These are phyloP conservation scores for Heteractis magnifica DNA, from an alignment of 92 coral and sea anemone genomes.

Conservation along the genomic window DNA sequence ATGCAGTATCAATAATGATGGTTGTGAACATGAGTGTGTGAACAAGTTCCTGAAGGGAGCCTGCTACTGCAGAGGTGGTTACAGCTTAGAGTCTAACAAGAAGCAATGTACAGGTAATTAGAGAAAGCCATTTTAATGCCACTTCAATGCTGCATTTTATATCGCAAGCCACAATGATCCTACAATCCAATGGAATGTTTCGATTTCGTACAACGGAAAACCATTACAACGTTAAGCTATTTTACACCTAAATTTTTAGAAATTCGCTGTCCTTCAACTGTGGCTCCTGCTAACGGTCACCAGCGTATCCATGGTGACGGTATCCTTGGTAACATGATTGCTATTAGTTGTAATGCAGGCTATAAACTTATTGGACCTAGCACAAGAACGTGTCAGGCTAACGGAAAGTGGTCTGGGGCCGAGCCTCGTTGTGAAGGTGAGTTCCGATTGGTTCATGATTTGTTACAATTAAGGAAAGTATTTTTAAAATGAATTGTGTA, in stretches of 20 bases:
- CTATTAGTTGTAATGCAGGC: conserved; percentile 69
- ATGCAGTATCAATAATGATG: conserved; percentile 69
- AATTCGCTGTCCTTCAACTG: conserved; percentile 63
- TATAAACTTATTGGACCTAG: conserved; percentile 61
- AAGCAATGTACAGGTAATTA: conserved; percentile 68
- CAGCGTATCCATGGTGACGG: conserved; percentile 67
- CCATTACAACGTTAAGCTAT: too few species aligned
- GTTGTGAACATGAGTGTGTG: conserved; percentile 76
- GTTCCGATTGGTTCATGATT: neutral
- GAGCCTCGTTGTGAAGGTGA: conserved; percentile 89
- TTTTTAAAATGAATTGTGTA: too few species aligned
- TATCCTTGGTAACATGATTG: conserved; percentile 79
- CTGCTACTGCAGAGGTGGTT: conserved; percentile 89
- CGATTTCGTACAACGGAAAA: too few species aligned
- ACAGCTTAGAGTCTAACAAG: conserved; percentile 50
- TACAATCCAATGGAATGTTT: too few species aligned
- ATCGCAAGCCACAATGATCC: too few species aligned
- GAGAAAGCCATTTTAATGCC: neutral
- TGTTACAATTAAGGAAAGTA: too few species aligned
- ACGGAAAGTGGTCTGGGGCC: conserved; percentile 93
- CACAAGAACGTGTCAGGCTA: conserved; percentile 75
- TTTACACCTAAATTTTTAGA: conserved; percentile 32
- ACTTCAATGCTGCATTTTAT: neutral
- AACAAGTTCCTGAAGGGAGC: conserved; percentile 60
- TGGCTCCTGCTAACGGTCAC: conserved; percentile 69